Percentiles rank a stretch among this genome's conserved stretches.
Evolutionary conservation across 2,113 vertebrate genomes (phyloP).

Genomic region (Nycticryphes semicollaris): DNA sequence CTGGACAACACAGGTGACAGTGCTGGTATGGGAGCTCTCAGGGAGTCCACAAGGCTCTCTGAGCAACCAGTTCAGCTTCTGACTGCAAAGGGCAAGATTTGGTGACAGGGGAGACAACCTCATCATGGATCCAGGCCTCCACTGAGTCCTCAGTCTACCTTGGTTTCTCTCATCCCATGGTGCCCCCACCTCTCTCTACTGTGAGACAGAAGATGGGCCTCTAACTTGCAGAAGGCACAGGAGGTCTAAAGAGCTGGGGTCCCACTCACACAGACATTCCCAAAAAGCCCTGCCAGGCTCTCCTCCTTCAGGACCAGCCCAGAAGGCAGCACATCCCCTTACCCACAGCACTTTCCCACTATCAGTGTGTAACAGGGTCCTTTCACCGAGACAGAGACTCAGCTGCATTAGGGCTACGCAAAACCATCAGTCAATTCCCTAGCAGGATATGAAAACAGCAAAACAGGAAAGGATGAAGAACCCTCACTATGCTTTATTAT

Average conservation of each 20-base stretch:
- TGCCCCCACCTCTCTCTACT: neutral
- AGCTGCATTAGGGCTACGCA: neutral
- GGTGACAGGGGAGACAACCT: neutral
- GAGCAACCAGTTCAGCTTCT: neutral
- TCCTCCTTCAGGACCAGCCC: neutral
- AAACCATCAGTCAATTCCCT: neutral
- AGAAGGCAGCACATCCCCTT: neutral
- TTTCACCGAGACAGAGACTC: neutral
- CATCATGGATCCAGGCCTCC: neutral
- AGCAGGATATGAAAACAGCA: neutral
- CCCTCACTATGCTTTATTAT: neutral
- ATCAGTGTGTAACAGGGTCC: rapidly evolving
- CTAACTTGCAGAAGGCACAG: neutral
- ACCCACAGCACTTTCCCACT: neutral
- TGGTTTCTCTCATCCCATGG: neutral
- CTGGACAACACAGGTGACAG: neutral
- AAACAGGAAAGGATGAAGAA: neutral
- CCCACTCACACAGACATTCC: neutral
- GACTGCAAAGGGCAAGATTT: neutral
- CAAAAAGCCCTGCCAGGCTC: neutral
- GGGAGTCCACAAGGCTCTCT: neutral
- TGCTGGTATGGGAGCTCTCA: neutral
- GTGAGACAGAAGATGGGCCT: neutral
- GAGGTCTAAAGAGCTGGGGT: neutral
- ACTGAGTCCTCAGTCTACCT: neutral